Evolutionary conservation across 1,140 invertebrate genomes (phyloP).

Genomic region (Neodiprion lecontei): DNA sequence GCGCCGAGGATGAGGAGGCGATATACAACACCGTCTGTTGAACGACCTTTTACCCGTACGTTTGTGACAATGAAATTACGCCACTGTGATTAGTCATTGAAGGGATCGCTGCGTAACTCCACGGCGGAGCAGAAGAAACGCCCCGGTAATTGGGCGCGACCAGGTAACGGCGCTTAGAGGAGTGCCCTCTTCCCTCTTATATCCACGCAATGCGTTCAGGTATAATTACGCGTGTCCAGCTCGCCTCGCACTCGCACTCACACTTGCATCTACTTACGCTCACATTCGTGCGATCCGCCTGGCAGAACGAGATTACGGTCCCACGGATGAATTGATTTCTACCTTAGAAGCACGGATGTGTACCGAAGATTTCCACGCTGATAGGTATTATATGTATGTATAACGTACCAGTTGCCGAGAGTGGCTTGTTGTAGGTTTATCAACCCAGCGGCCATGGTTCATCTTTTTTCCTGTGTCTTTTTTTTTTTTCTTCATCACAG

Average conservation of each 20-base stretch:
- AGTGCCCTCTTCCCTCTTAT: neutral
- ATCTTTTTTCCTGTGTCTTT: neutral
- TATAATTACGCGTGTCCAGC: conserved; percentile 4
- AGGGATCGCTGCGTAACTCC: neutral
- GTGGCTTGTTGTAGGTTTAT: neutral
- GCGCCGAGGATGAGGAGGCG: conserved; percentile 47
- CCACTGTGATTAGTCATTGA: neutral
- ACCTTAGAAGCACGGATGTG: neutral
- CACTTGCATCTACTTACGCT: neutral
- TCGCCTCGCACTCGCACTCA: neutral
- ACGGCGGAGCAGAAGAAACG: neutral
- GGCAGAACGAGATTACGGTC: conserved; percentile 5
- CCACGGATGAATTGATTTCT: conserved; percentile 5
- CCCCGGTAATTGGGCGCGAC: conserved; percentile 3
- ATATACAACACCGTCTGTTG: conserved; percentile 58
- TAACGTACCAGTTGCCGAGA: neutral
- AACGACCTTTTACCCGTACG: conserved; percentile 15
- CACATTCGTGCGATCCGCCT: neutral
- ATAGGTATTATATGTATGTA: neutral
- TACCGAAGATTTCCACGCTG: conserved; percentile 1
- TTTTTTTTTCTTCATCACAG: neutral
- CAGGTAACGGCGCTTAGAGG: neutral
- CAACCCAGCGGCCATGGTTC: neutral
- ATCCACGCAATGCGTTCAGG: neutral
- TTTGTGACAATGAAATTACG: neutral